Evolutionary conservation across 1,140 invertebrate species (phyloP), one percentile per base, ranked within the genome.

Genomic region (Megalonaias nervosa): DNA sequence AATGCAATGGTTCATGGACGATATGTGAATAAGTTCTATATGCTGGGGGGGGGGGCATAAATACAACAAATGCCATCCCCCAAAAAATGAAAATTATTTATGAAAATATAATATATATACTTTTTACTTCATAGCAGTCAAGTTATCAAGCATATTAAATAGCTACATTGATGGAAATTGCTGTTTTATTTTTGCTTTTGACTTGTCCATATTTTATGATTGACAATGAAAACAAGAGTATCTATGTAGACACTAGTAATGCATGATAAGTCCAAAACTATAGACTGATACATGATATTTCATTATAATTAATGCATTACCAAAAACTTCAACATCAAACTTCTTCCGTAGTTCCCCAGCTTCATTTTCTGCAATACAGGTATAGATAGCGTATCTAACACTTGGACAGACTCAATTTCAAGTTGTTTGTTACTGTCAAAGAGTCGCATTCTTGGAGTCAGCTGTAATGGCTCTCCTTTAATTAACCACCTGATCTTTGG

Each of bases 341-440:
- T 91, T 90, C 58, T 91, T 90, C 31, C 87, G 83, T 48, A 91
- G 82, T 74, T 87, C 84, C 9, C 92, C 92, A n/a, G 92, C 92
- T 79, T 91, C 92, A 84, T 93, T 93, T 13, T 84, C 81, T n/a
- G 92, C 93, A 67, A 89, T 73, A 84, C 93, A 93, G 12, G 90
- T 92, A 81, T 93, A 93, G 13, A 74, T 70, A 13, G 82, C 88
- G 84, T 80, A 72, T 91, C 86, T 21, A 71, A 38, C 5, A 88
- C 82, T 60, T 85, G 76, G n/a, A 86, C 83, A 14, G 74, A 61
- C 16, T 70, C 69, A 38, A 91, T 89, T 62, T 87, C 82, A 21
- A 91, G 67, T 56, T 85, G 77, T 15, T 81, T 74, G 56, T 85
- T 83, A 62, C 81, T 83, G 65, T 84, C 73, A 11, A 81, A 75